Percentiles rank a stretch among this genome's conserved stretches.
phyloP scores from a whole-genome alignment of 1,140 invertebrate species.

The Drosophila pseudoobscura region DNA sequence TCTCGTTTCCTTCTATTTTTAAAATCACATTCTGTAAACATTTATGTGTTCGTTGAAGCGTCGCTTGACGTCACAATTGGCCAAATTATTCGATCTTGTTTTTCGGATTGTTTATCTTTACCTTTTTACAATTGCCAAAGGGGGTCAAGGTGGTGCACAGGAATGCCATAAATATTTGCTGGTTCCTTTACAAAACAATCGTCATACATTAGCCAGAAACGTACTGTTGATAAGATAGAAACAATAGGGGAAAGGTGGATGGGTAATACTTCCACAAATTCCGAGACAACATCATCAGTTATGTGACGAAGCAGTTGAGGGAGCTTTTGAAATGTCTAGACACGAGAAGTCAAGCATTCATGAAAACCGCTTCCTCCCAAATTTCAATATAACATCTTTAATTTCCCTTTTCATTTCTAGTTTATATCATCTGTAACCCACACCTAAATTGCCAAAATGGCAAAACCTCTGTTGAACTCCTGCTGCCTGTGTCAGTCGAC shows the following conservation, averaged over 20 bases:
- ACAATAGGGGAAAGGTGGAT: not conserved
- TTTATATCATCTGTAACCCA: not conserved
- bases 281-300: too few species aligned
- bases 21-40: slow-evolving; percentile 58
- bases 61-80: slow-evolving; percentile 53
- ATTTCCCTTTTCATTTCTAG: slow-evolving; percentile 24
- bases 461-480: slow-evolving; percentile 80
- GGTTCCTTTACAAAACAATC: slow-evolving; percentile 14
- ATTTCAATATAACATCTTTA: not conserved
- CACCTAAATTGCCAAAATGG: slow-evolving; percentile 54
- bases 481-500: slow-evolving; percentile 89
- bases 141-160: slow-evolving; percentile 30
- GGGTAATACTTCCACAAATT: not conserved
- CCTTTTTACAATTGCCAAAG: slow-evolving; percentile 13
- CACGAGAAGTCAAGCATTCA: too few species aligned
- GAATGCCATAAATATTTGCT: slow-evolving; percentile 36
- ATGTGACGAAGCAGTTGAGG: too few species aligned
- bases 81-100: slow-evolving; percentile 20
- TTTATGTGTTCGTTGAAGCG: slow-evolving; percentile 23
- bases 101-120: slow-evolving; percentile 17
- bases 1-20: slow-evolving; percentile 38
- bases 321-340: too few species aligned
- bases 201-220: slow-evolving; percentile 8
- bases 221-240: not conserved
- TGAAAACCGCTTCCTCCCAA: too few species aligned